phyloP scores from a whole-genome alignment of 1,140 invertebrate genomes.

The Carposina sasakii region DNA sequence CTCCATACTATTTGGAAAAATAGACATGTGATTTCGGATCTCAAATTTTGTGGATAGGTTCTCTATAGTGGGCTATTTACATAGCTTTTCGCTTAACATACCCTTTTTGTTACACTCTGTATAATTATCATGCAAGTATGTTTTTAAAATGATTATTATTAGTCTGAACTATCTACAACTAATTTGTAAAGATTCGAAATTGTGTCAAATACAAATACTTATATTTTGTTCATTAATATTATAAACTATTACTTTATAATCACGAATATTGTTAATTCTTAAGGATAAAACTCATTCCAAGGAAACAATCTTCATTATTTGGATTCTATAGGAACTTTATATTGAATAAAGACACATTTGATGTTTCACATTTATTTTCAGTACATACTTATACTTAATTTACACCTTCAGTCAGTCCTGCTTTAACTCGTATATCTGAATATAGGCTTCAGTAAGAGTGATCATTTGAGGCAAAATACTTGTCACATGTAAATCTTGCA shows the following conservation, averaged over 20 bases:
- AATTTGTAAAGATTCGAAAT: no score
- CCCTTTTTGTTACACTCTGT: no score
- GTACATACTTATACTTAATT: constrained; percentile 23
- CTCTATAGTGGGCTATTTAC: no score
- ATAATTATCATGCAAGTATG: no score
- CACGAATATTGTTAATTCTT: constrained; percentile 13
- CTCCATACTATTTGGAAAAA: no score
- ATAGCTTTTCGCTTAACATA: no score
- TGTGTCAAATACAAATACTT: constrained; percentile 32
- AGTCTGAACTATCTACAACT: no score
- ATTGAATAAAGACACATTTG: constrained; percentile 54
- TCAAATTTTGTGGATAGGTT: no score
- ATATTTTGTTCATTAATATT: constrained; percentile 30
- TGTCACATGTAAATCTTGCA: constrained; percentile 99
- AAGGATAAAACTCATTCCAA: constrained; percentile 42
- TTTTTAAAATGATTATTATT: no score
- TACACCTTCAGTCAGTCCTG: constrained; percentile 39
- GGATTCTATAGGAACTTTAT: constrained; percentile 49
- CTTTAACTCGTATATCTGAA: constrained; percentile 85
- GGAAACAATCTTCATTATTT: constrained; percentile 32
- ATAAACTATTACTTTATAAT: constrained; percentile 5
- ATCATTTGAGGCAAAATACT: constrained; percentile 99
- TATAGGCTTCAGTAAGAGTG: constrained; percentile 98
- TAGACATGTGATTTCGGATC: no score
- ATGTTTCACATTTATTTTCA: constrained; percentile 29